Percentiles rank a stretch among this genome's conserved stretches.
Conservation (phyloP, 2,113 vertebrate genomes). For the Mesembrinibis cayennensis region DNA sequence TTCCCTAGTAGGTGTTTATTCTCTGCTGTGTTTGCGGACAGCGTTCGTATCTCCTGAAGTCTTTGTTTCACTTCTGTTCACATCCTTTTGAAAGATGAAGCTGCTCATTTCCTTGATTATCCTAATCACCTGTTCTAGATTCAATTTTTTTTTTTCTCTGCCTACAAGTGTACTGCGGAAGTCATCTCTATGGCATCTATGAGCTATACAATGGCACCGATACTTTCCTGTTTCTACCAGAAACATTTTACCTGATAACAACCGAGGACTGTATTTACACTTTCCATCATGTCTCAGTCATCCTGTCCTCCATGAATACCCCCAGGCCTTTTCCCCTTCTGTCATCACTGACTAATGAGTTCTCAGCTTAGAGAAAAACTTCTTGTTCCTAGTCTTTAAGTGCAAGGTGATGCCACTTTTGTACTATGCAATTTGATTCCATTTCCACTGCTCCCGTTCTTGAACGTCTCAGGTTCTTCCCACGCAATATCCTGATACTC, state of each 20-base stretch:
- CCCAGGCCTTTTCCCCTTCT: background rate
- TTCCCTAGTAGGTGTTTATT: background rate
- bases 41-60: background rate
- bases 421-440: background rate
- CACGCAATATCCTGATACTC: background rate
- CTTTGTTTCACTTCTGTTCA: background rate
- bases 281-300: background rate
- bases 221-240: background rate
- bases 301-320: background rate
- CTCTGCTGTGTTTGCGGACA: background rate
- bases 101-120: background rate
- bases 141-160: background rate
- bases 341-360: constrained; percentile 17
- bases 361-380: background rate
- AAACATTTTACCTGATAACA: background rate
- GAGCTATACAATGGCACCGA: background rate
- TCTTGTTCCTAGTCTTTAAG: background rate
- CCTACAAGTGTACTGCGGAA: background rate
- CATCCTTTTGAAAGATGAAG: background rate
- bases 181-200: background rate
- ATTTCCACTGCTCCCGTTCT: background rate
- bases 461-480: background rate
- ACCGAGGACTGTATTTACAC: background rate
- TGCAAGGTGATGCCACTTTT: background rate
- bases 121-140: background rate